These are phyloP conservation scores for Danionella cerebrum DNA, from an alignment of 2,113 vertebrate genomes.

Conservation along the genomic window DNA sequence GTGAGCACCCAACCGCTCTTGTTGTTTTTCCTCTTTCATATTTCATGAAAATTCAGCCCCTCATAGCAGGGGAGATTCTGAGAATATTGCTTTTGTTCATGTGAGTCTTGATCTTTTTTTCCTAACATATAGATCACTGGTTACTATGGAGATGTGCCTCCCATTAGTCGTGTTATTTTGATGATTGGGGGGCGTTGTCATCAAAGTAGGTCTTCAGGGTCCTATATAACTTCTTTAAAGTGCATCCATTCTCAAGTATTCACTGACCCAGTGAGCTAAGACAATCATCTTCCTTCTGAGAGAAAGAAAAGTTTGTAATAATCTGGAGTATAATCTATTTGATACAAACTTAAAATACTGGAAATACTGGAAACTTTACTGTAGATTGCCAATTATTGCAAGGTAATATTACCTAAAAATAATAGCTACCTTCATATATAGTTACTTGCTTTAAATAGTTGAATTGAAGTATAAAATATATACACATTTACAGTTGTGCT, in stretches of 20 bases:
- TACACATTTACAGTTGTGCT: too few species aligned
- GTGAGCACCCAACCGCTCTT: not conserved
- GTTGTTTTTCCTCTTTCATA: not conserved
- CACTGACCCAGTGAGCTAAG: not conserved
- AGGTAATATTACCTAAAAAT: too few species aligned
- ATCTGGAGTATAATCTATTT: too few species aligned
- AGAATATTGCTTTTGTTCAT: not conserved
- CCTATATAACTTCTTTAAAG: not conserved
- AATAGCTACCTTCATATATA: too few species aligned
- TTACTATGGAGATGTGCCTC: conserved; percentile 2
- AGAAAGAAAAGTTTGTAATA: not conserved
- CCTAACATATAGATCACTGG: not conserved
- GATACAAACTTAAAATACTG: too few species aligned
- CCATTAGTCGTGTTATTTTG: not conserved
- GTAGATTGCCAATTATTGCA: too few species aligned
- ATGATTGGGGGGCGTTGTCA: not conserved
- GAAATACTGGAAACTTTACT: too few species aligned
- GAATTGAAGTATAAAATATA: too few species aligned
- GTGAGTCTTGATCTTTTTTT: not conserved
- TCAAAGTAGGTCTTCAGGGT: not conserved
- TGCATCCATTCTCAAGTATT: not conserved
- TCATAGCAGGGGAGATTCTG: not conserved
- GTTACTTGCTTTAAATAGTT: too few species aligned
- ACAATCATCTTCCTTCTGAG: not conserved
- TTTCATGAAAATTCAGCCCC: conserved; percentile 3